phyloP scores from a whole-genome alignment of 1,140 invertebrate species.

The Caenorhabditis inopinata region DNA sequence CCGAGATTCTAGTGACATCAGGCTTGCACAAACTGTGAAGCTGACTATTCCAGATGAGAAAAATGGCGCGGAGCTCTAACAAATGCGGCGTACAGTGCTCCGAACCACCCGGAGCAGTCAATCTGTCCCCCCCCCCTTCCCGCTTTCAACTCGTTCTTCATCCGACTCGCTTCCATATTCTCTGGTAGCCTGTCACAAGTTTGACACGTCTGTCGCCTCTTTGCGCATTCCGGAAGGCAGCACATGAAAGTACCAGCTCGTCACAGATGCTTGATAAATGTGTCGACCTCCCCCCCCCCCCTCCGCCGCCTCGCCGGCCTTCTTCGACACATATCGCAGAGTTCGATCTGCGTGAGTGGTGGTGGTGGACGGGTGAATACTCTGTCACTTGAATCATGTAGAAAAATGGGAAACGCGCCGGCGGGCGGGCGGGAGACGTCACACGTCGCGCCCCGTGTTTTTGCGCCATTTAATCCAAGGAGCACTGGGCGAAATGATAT shows the following conservation, averaged over 20 bases:
- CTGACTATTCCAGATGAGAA: too few relatives aligned
- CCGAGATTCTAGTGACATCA: too few relatives aligned
- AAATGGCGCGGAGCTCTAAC: too few relatives aligned
- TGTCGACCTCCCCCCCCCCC: neutral
- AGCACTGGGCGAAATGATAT: neutral
- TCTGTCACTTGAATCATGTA: too few relatives aligned
- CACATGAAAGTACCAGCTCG: neutral
- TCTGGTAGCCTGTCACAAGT: neutral
- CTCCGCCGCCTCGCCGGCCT: too few relatives aligned
- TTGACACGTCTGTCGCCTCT: conserved; percentile 11
- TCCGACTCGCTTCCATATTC: neutral
- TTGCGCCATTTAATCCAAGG: neutral
- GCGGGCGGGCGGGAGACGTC: too few relatives aligned
- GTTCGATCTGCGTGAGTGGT: neutral
- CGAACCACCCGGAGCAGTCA: too few relatives aligned
- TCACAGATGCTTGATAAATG: conserved; percentile 25
- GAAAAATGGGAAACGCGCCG: too few relatives aligned
- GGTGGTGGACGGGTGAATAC: neutral
- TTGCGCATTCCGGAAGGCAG: conserved; percentile 10
- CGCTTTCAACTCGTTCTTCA: neutral
- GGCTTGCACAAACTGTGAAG: too few relatives aligned
- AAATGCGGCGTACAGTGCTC: too few relatives aligned
- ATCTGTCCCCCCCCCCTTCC: neutral
- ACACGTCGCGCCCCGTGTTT: neutral
- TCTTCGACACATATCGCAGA: neutral